Percentiles rank a stretch among this genome's conserved stretches.
These are phyloP conservation scores for Amblyornis subalaris DNA, from an alignment of 2,113 vertebrate species.

Conservation along the genomic window DNA sequence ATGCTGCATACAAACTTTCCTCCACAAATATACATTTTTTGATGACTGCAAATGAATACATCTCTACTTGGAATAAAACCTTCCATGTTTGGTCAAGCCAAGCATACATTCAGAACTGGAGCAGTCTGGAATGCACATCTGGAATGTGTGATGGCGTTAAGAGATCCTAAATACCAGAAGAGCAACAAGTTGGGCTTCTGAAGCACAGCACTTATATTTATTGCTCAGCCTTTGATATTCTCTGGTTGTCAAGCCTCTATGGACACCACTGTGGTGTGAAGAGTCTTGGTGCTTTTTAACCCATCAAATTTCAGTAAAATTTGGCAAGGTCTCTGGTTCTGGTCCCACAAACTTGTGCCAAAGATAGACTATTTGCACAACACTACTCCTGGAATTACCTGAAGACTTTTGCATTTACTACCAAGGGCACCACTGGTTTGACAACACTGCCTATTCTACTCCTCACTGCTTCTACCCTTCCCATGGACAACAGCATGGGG, in stretches of 20 bases:
- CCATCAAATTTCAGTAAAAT: background rate
- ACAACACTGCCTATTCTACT: background rate
- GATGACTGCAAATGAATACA: constrained; percentile 21
- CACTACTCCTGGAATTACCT: background rate
- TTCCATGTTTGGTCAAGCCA: constrained; percentile 7
- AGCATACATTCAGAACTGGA: background rate
- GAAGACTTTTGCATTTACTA: background rate
- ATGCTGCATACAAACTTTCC: background rate
- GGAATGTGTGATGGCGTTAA: background rate
- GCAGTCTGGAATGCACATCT: constrained; percentile 24
- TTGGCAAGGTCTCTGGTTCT: background rate
- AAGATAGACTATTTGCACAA: background rate
- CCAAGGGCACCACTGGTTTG: background rate
- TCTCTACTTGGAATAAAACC: constrained; percentile 5
- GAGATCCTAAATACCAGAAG: background rate
- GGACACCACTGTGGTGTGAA: background rate
- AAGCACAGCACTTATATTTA: background rate
- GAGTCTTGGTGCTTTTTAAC: background rate
- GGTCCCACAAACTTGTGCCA: background rate
- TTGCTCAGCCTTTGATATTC: background rate
- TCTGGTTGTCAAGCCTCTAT: background rate
- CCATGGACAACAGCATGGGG: background rate
- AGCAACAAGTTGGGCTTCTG: background rate
- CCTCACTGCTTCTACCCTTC: background rate
- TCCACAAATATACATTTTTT: constrained; percentile 37